Conservation (phyloP, 2,888 invertebrate genomes). For the Trichogramma evanescens region DNA sequence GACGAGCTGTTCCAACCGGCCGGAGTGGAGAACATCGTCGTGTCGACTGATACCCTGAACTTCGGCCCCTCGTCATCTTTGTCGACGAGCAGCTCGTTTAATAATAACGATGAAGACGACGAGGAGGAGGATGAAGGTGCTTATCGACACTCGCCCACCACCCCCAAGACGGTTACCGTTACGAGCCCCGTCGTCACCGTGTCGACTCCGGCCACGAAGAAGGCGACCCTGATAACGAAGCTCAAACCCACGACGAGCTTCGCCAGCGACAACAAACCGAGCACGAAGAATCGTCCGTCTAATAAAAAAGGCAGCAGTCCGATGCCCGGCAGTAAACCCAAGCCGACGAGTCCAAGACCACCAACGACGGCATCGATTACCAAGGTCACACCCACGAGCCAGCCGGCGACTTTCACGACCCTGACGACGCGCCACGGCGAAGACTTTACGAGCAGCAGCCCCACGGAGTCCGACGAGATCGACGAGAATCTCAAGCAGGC, state of each 20-base stretch:
- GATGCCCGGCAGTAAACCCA: conserved; percentile 24
- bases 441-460: conserved; percentile 41
- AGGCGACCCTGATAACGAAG: conserved; percentile 8
- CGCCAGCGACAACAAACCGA: not conserved
- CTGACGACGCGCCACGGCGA: conserved; percentile 31
- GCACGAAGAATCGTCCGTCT: conserved; percentile 5
- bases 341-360: not conserved
- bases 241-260: conserved; percentile 18
- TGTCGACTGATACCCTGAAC: not conserved
- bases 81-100: not conserved
- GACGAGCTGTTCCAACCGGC: conserved; percentile 43
- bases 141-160: not conserved
- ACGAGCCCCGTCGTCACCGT: conserved; percentile 14
- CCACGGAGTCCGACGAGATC: conserved; percentile 30
- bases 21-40: not conserved
- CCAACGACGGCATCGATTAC: conserved; percentile 14
- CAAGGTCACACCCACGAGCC: conserved; percentile 35
- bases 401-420: conserved; percentile 38
- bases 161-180: conserved; percentile 1
- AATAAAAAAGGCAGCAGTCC: conserved; percentile 18
- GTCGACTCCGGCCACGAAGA: conserved; percentile 18
- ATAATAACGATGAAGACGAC: no score
- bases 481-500: conserved; percentile 40
- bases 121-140: no score
- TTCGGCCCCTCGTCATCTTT: not conserved